phyloP scores from a whole-genome alignment of 1,140 invertebrate genomes.

The Euschistus heros region DNA sequence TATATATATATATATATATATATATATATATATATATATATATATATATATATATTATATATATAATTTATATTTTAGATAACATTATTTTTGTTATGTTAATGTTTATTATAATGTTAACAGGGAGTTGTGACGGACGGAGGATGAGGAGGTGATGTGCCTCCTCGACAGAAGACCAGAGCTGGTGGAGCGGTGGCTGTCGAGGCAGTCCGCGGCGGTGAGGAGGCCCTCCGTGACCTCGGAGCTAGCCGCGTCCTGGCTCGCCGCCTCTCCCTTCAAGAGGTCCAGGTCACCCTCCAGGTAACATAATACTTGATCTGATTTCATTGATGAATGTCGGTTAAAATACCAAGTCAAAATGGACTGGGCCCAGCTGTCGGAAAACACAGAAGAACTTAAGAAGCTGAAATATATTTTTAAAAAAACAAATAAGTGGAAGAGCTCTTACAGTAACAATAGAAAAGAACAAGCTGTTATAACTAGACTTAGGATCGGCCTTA shows the following conservation, averaged over 20 bases:
- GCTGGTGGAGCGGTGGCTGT: slow-evolving; percentile 30
- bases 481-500: too few species aligned
- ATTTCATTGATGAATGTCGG: background rate
- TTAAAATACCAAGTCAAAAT: background rate
- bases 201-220: slow-evolving; percentile 23
- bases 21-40: too few species aligned
- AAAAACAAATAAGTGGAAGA: too few species aligned
- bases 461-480: too few species aligned
- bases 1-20: too few species aligned
- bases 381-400: too few species aligned
- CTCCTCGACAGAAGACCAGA: slow-evolving; percentile 26
- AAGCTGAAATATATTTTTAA: background rate
- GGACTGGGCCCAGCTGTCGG: too few species aligned
- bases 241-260: slow-evolving; percentile 72
- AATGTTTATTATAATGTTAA: too few species aligned
- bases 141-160: slow-evolving; percentile 22
- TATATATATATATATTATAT: too few species aligned
- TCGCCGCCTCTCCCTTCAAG: slow-evolving; percentile 54
- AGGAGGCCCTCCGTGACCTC: slow-evolving; percentile 65
- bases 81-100: too few species aligned
- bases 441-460: too few species aligned
- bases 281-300: slow-evolving; percentile 44
- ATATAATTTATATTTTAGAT: too few species aligned
- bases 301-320: slow-evolving; percentile 38
- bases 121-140: slow-evolving; percentile 25